Evolutionary conservation across 2,888 invertebrate species (phyloP).

Genomic region (Hemistola chrysoprasaria): DNA sequence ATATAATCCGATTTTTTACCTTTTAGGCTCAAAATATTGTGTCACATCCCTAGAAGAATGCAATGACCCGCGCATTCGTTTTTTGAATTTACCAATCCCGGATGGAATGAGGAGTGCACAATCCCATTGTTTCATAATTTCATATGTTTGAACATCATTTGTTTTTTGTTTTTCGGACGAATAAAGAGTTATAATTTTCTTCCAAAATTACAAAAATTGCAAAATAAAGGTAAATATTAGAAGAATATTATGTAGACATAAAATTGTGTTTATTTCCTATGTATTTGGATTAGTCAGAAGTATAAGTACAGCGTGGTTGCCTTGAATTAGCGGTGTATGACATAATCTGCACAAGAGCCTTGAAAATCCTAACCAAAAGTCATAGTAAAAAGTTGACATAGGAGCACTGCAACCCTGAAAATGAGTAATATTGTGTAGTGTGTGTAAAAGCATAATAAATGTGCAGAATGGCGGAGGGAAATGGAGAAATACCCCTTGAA

Average conservation of each 20-base stretch:
- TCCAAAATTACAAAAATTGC: slow-evolving; percentile 82
- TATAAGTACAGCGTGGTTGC: slow-evolving; percentile 66
- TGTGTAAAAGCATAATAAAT: slow-evolving; percentile 65
- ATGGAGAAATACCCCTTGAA: slow-evolving; percentile 91
- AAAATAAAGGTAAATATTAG: slow-evolving; percentile 78
- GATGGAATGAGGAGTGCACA: slow-evolving; percentile 81
- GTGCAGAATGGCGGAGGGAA: slow-evolving; percentile 93
- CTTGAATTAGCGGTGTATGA: slow-evolving; percentile 66
- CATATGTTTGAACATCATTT: slow-evolving; percentile 82
- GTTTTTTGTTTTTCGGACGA: slow-evolving; percentile 83
- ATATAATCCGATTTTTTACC: slow-evolving; percentile 64
- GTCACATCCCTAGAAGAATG: slow-evolving; percentile 73
- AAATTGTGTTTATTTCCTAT: slow-evolving; percentile 15
- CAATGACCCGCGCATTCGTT: slow-evolving; percentile 74
- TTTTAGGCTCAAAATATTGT: slow-evolving; percentile 64
- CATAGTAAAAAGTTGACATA: slow-evolving; percentile 16
- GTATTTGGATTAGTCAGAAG: slow-evolving; percentile 17
- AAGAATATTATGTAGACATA: slow-evolving; percentile 22
- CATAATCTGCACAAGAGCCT: slow-evolving; percentile 67
- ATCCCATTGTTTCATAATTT: slow-evolving; percentile 80
- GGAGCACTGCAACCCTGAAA: slow-evolving; percentile 10
- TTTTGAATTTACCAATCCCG: slow-evolving; percentile 76
- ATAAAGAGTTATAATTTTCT: slow-evolving; percentile 78
- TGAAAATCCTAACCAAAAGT: slow-evolving; percentile 43
- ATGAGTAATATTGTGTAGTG: slow-evolving; percentile 46